These are phyloP conservation scores for Eupithecia inturbata DNA, from an alignment of 2,888 invertebrate genomes.

Conservation along the genomic window DNA sequence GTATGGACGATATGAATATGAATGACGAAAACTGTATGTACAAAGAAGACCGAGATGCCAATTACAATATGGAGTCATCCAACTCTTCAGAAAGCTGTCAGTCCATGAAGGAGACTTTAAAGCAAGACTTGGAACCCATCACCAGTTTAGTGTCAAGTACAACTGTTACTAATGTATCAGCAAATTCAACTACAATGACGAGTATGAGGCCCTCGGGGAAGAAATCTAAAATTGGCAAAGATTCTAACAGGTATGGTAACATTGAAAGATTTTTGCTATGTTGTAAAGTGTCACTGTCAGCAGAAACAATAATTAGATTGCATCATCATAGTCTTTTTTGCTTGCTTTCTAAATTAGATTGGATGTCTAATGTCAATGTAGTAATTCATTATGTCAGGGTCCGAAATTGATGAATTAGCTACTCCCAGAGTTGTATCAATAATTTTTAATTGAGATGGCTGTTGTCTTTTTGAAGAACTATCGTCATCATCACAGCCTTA, in stretches of 20 bases:
- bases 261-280: not conserved
- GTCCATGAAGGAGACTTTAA: conserved; percentile 74
- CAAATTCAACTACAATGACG: conserved; percentile 65
- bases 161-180: conserved; percentile 58
- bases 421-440: not conserved
- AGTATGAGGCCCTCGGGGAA: conserved; percentile 64
- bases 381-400: not conserved
- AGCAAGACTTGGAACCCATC: conserved; percentile 67
- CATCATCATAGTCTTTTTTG: not conserved
- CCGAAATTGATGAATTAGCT: not conserved
- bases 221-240: conserved; percentile 73
- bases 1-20: conserved; percentile 76
- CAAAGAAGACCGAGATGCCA: conserved; percentile 78
- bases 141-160: conserved; percentile 67
- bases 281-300: not conserved
- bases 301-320: not conserved
- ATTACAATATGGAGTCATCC: conserved; percentile 80
- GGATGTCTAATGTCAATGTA: not conserved
- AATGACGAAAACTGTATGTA: conserved; percentile 80
- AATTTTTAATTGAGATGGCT: not conserved
- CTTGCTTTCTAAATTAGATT: not conserved
- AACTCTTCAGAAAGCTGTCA: conserved; percentile 81
- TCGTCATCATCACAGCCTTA: not conserved
- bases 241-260: conserved; percentile 68
- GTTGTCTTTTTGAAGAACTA: not conserved